Evolutionary conservation across 2,113 vertebrate genomes (phyloP).

Genomic region (Ranitomeya variabilis): DNA sequence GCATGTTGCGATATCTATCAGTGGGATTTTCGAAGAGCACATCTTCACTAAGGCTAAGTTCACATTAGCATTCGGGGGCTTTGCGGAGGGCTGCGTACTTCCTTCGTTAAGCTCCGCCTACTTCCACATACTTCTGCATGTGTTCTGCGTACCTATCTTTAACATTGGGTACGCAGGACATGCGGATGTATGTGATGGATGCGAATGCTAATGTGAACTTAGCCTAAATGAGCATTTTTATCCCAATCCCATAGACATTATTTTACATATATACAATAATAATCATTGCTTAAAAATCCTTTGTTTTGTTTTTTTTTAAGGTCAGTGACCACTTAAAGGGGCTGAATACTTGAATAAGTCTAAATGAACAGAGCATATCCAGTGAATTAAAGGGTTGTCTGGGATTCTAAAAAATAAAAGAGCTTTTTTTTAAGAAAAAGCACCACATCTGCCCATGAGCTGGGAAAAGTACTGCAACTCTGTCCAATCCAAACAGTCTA

Average conservation of each 20-base stretch:
- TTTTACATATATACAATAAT: slow-evolving; percentile 6
- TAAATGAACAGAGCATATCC: not conserved
- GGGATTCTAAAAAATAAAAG: not conserved
- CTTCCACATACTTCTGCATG: too few relatives aligned
- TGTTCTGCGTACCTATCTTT: too few relatives aligned
- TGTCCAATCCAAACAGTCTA: not conserved
- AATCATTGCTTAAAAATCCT: not conserved
- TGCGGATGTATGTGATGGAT: too few relatives aligned
- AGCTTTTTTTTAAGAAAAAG: not conserved
- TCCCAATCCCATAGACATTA: not conserved
- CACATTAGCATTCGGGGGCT: too few relatives aligned
- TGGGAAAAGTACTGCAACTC: not conserved
- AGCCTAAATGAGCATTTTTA: too few relatives aligned
- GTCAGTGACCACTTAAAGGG: slow-evolving; percentile 20
- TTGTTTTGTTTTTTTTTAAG: not conserved
- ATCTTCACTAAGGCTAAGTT: not conserved
- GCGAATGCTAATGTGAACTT: too few relatives aligned
- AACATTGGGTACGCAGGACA: too few relatives aligned
- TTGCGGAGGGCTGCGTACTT: too few relatives aligned
- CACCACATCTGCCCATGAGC: not conserved
- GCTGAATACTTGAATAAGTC: not conserved
- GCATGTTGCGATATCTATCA: not conserved
- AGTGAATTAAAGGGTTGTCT: not conserved
- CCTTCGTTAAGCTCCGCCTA: too few relatives aligned
- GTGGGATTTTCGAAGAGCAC: not conserved